Percentiles rank a stretch among this genome's conserved stretches.
These are phyloP conservation scores for Clamator glandarius DNA, from an alignment of 2,797 vertebrate species.

Conservation along the genomic window DNA sequence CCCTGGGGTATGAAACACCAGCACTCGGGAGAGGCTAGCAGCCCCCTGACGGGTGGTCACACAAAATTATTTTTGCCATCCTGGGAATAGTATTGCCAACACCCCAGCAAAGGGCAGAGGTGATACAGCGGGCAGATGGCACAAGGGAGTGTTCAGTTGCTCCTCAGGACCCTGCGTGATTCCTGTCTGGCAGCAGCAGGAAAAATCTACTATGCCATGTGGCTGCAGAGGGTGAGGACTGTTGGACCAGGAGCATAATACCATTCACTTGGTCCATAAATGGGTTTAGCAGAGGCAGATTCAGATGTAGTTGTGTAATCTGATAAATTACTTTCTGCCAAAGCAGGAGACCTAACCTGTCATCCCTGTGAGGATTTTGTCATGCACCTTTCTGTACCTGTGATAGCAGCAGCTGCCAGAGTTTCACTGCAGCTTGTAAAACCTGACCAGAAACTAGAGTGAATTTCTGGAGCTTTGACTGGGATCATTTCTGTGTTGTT, in stretches of 20 bases:
- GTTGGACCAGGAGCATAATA: neutral
- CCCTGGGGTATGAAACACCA: neutral
- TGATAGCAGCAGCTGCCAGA: neutral
- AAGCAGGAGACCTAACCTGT: neutral
- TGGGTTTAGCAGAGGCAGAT: neutral
- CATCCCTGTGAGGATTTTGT: neutral
- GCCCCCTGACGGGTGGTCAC: neutral
- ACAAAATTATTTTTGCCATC: neutral
- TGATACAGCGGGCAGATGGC: accelerated
- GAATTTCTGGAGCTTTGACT: neutral
- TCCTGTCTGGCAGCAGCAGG: neutral
- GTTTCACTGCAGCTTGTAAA: neutral
- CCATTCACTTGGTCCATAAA: neutral
- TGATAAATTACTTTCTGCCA: neutral
- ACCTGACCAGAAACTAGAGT: neutral
- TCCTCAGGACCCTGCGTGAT: no score
- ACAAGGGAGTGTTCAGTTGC: neutral
- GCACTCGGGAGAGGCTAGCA: neutral
- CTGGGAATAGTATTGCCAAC: neutral
- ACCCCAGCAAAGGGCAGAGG: neutral
- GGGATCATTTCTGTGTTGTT: accelerated
- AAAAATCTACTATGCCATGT: accelerated
- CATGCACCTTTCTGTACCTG: neutral
- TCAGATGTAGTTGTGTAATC: neutral
- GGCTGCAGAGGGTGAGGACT: neutral